phyloP scores from a whole-genome alignment of 2,113 vertebrate genomes.

The Hystrix cristata region DNA sequence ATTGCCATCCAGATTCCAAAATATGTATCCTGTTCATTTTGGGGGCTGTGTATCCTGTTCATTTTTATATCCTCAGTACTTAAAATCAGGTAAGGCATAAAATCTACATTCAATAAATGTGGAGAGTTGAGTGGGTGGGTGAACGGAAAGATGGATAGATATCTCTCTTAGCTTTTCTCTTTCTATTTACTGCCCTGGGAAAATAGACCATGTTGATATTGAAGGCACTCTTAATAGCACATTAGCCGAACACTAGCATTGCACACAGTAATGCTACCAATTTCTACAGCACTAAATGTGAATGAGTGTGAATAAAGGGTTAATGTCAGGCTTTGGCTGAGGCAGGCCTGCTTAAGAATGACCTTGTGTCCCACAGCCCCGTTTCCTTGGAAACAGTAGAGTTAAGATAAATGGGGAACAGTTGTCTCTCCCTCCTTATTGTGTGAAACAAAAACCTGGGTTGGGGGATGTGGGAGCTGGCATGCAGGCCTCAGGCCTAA shows the following conservation, averaged over 20 bases:
- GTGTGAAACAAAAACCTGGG: constrained; percentile 67
- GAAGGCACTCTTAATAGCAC: neutral
- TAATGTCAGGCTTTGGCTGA: constrained; percentile 57
- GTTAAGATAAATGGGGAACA: constrained; percentile 76
- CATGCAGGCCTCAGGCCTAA: constrained; percentile 42
- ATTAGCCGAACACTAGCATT: neutral
- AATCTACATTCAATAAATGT: neutral
- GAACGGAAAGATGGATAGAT: neutral
- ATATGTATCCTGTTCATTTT: neutral
- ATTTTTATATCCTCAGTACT: neutral
- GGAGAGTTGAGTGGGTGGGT: neutral
- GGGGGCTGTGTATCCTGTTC: neutral
- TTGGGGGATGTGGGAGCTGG: constrained; percentile 3
- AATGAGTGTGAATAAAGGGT: constrained; percentile 52
- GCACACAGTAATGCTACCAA: neutral
- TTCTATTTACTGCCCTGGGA: neutral
- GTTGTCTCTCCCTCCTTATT: constrained; percentile 61
- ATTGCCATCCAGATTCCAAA: neutral
- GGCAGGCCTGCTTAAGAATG: constrained; percentile 63
- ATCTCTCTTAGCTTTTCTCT: neutral
- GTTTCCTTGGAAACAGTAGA: constrained; percentile 81
- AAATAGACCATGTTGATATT: neutral
- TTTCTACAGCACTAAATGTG: neutral
- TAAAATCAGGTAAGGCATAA: neutral
- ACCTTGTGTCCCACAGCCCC: constrained; percentile 52